Percentiles rank a stretch among this genome's conserved stretches.
Conservation (phyloP, 2,888 invertebrate species). For the Diaphora mendica region DNA sequence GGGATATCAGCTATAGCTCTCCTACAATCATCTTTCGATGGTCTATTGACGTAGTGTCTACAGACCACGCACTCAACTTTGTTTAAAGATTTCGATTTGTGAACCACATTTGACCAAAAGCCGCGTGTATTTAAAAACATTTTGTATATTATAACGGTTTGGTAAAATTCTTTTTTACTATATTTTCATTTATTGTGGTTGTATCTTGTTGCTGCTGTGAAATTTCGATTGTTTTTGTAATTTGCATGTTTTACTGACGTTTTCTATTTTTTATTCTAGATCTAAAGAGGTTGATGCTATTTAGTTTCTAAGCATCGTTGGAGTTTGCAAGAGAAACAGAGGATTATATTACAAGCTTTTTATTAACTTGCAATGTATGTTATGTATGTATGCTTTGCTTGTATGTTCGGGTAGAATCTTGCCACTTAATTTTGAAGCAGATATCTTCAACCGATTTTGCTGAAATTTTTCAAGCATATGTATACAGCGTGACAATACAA, state of each 20-base stretch:
- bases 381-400: too few relatives aligned
- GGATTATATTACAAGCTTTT: too few relatives aligned
- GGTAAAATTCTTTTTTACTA: constrained; percentile 36
- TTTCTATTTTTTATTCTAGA: constrained; percentile 11
- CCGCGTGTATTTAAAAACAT: constrained; percentile 51
- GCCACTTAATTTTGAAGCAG: too few relatives aligned
- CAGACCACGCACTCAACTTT: constrained; percentile 35
- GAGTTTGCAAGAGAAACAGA: not conserved
- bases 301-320: not conserved
- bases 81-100: constrained; percentile 36
- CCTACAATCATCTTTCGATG: constrained; percentile 62
- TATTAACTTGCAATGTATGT: too few relatives aligned
- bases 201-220: constrained; percentile 59
- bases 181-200: constrained; percentile 41
- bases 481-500: too few relatives aligned
- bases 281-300: not conserved
- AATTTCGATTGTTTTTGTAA: constrained; percentile 35
- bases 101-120: constrained; percentile 51
- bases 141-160: constrained; percentile 29
- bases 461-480: too few relatives aligned
- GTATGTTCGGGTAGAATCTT: too few relatives aligned
- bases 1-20: constrained; percentile 71
- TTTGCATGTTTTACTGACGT: constrained; percentile 38
- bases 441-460: too few relatives aligned
- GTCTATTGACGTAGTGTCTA: constrained; percentile 62